Percentiles rank a stretch among this genome's conserved stretches.
Conservation (phyloP, 2,888 invertebrate genomes). For the Drosophila putrida region DNA sequence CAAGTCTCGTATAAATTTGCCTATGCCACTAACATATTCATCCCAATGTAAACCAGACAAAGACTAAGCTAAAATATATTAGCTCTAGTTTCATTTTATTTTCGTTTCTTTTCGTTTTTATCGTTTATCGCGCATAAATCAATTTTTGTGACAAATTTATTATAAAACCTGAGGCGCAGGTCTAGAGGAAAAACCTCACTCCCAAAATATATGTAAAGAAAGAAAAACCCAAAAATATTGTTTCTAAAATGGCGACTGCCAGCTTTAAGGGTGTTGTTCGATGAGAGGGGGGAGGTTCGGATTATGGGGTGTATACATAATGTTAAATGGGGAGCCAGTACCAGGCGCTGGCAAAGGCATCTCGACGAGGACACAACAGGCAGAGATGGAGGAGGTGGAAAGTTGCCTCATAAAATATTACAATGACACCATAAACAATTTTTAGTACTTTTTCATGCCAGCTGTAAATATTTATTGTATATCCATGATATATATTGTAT, state of each 20-base stretch:
- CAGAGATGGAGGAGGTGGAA: conserved; percentile 15
- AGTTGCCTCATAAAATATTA: conserved; percentile 78
- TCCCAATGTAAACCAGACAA: conserved; percentile 23
- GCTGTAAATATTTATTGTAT: conserved; percentile 77
- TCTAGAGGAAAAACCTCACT: conserved; percentile 16
- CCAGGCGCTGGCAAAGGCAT: conserved; percentile 55
- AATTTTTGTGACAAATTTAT: conserved; percentile 83
- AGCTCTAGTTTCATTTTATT: conserved; percentile 55
- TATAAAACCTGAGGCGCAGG: conserved; percentile 71
- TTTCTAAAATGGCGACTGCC: conserved; percentile 50
- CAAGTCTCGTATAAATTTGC: conserved; percentile 51
- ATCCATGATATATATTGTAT: conserved; percentile 43
- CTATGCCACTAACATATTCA: conserved; percentile 10
- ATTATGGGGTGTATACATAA: conserved; percentile 35
- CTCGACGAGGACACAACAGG: conserved; percentile 13
- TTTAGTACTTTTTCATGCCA: conserved; percentile 67
- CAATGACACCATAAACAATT: conserved; percentile 82
- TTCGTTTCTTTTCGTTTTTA: conserved; percentile 59
- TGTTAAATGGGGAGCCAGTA: conserved; percentile 47
- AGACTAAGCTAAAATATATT: conserved; percentile 61
- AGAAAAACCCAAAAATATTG: conserved; percentile 51
- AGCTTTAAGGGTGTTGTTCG: conserved; percentile 33
- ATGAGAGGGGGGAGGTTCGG: too few species aligned
- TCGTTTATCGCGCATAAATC: conserved; percentile 82
- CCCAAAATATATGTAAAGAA: neutral